phyloP scores from a whole-genome alignment of 1,140 invertebrate species.

The Homalodisca vitripennis region DNA sequence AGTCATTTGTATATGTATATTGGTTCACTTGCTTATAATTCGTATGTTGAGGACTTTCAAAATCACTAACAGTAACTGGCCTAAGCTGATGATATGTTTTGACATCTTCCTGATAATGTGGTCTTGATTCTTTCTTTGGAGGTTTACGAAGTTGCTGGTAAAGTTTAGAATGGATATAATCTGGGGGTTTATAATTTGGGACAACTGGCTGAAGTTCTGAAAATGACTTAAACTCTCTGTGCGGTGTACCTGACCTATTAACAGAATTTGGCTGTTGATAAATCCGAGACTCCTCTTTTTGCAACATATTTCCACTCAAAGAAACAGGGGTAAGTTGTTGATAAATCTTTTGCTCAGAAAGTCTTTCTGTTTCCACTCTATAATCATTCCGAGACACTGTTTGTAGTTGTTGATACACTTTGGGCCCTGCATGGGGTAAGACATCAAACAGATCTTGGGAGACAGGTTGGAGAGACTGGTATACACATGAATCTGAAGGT shows the following conservation, averaged over 20 bases:
- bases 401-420: too few relatives aligned
- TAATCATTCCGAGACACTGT: too few relatives aligned
- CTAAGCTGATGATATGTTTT: background rate
- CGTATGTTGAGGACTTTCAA: background rate
- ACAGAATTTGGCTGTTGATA: too few relatives aligned
- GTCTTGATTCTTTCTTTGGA: background rate
- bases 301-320: background rate
- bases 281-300: background rate
- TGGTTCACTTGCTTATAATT: background rate
- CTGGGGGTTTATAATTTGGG: background rate
- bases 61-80: background rate
- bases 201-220: background rate
- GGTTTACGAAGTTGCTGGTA: constrained; percentile 15
- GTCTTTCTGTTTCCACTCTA: too few relatives aligned
- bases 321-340: background rate
- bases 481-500: too few relatives aligned
- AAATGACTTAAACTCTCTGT: background rate
- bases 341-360: background rate
- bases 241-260: too few relatives aligned
- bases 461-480: too few relatives aligned
- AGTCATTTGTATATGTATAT: background rate
- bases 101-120: background rate
- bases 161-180: background rate
- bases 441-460: too few relatives aligned
- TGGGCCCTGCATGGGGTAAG: too few relatives aligned